A percentile compares a stretch with the other conserved stretches of the same genome.
phyloP scores from a whole-genome alignment of 2,797 vertebrate species.

The Pogoniulus pusillus region DNA sequence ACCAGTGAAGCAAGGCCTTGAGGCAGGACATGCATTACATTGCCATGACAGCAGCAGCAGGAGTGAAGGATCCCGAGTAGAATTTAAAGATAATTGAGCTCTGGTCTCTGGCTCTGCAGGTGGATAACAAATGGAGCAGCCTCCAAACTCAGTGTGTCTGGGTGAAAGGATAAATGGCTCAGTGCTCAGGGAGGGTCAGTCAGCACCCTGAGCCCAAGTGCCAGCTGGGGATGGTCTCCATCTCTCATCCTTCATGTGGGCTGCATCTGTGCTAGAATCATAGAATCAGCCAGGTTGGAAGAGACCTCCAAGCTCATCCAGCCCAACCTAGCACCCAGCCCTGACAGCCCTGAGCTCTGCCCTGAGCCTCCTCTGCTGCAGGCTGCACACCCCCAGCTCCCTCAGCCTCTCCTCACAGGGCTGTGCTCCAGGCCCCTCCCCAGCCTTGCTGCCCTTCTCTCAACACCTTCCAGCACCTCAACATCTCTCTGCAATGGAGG shows the following conservation, averaged over 20 bases:
- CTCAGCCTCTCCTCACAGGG: no score
- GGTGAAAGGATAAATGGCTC: slow-evolving; percentile 3
- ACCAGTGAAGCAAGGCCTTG: slow-evolving; percentile 59
- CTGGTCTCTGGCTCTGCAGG: not conserved
- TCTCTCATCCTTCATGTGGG: not conserved
- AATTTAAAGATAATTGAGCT: slow-evolving; percentile 47
- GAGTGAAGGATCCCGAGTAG: slow-evolving; percentile 32
- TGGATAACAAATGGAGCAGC: slow-evolving; percentile 18
- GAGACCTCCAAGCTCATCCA: no score
- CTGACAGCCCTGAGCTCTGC: no score
- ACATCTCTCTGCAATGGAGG: no score
- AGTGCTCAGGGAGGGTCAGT: not conserved
- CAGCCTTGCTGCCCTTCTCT: no score
- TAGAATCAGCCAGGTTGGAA: no score
- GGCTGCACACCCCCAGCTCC: no score
- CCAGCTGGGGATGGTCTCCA: not conserved
- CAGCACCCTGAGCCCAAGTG: not conserved
- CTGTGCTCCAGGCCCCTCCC: no score
- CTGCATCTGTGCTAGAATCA: not conserved
- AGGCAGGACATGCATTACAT: slow-evolving; percentile 38
- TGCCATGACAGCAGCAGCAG: slow-evolving; percentile 33
- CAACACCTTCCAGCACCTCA: no score
- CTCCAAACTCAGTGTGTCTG: not conserved
- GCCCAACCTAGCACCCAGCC: no score
- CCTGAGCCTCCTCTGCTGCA: no score